These are phyloP conservation scores for Malaclemys terrapin DNA, from an alignment of 2,113 vertebrate genomes.

Conservation along the genomic window DNA sequence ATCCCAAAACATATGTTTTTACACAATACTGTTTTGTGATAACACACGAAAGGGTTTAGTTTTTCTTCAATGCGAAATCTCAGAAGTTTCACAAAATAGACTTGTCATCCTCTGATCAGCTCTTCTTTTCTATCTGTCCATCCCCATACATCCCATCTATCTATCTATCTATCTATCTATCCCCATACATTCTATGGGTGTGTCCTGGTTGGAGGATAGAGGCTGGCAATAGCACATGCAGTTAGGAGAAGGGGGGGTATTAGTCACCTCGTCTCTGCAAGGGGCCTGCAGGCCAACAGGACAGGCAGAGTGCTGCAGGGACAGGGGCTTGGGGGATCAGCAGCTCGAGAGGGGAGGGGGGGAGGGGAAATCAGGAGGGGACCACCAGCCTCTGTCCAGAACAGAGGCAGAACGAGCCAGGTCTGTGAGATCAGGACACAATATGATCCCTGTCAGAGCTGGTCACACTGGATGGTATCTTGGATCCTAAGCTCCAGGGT, in stretches of 20 bases:
- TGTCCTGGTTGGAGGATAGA: rapidly evolving
- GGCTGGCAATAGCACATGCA: neutral
- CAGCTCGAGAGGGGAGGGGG: neutral
- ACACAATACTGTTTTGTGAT: neutral
- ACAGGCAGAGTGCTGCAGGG: neutral
- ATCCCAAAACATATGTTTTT: neutral
- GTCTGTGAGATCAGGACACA: too few relatives aligned
- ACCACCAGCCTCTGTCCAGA: neutral
- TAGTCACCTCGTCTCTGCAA: neutral
- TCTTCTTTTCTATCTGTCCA: neutral
- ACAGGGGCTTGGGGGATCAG: neutral
- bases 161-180: neutral
- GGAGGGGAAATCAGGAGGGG: neutral
- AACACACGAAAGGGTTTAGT: neutral
- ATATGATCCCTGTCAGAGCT: too few relatives aligned
- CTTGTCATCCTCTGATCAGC: neutral
- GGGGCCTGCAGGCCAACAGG: neutral
- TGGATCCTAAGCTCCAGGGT: too few relatives aligned
- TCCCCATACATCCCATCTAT: too few relatives aligned
- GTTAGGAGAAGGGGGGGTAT: neutral
- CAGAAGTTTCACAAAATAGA: neutral
- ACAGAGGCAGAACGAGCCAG: too few relatives aligned
- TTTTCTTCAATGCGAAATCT: neutral
- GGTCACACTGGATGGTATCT: too few relatives aligned
- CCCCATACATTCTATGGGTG: too few relatives aligned